Evolutionary conservation across 1,140 invertebrate genomes (phyloP), one percentile per base, ranked within the genome.

Genomic region (Sesamia nonagrioides): DNA sequence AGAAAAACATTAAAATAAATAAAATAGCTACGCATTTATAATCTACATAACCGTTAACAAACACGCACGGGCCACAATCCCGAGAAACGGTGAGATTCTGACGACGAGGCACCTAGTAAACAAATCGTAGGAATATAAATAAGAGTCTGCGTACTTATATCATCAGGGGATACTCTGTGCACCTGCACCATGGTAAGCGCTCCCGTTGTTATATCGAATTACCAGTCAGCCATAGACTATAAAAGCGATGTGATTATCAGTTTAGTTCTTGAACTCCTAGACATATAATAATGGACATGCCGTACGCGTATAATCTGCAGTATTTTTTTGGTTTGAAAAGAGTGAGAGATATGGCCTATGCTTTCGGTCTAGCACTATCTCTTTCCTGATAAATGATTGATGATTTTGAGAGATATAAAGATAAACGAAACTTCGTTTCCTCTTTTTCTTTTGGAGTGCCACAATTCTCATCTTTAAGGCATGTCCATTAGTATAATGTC

Each of bases 31-130:
- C 17, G 4, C 15, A 18, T 60, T 50, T 74, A 21, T 74, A 74
- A 60, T 74, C 71, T 74, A 74, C 71, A 74, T 71, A 74, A 74
- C 71, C 54, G 71, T 74, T 27, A 18, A 45, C 71, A 74, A 74
- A 74, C 7, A 50, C 6, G 45, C n/a, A 60, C 42, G 21, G 40
- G 13, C 9, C 27, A 27, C 21, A 33, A 75, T 75, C 42, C 58
- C 58, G 7, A 63, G 73, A 75, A 75, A 48, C 27, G 15, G 45
- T 8, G 52, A 21, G 33, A 1, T 61, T 74, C 18, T 45, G 45
- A 15, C 18, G 72, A 61, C n/a, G 15, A 18, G 7, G 21, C n/a
- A n/a, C n/a, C n/a, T 37, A 37, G 21, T 75, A 68, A 40, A 77
- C 61, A 77, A 77, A 68, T 77, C 37, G 9, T 58, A 27, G 54